Evolutionary conservation across 2,797 vertebrate species (phyloP), one percentile per base, ranked within the genome.

Genomic region (Sebastes itinus): DNA sequence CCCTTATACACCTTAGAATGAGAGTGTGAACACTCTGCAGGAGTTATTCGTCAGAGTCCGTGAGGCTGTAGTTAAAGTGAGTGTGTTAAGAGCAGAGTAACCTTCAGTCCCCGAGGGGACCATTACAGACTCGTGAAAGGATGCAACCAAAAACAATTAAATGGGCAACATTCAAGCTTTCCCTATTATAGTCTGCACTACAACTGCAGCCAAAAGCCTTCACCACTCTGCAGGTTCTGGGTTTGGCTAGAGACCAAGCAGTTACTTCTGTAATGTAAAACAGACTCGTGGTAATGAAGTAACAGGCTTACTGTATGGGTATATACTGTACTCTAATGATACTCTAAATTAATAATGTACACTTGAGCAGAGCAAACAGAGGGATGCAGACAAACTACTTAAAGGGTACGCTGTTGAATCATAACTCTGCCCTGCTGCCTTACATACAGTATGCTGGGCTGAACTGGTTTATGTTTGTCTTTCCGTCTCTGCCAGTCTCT

Each of bases 121-220:
- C 9, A 13, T 71, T 56, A 55, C 25, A 69, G n/a, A 77, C 61
- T 59, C 5, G 2, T 52, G 58, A 77, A 35, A 46, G 72, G 68
- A 80, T 87, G 69, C 67, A 82, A 72, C 79, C 68, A 64, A 80
- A 78, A 85, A 77, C 32, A 28, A 25, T 78, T 69, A 25, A 63
- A 83, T 80, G 61, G 20, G 46, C 42, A 79, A 75, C 69, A 25
- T 68, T 46, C 14, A 75, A 68, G 72, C 52, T 28, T 84, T 83
- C 14, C 86, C 77, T 83, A 55, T 85, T 92, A 80, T 81, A 88
- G 86, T 61, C 67, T 82, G 69, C 35, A 66, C 59, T 60, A 49
- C 38, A 79, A 9, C 77, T 59, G 67, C 62, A 86, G 73, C 68
- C 58, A 67, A 58, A 81, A 72, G 3, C 59, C 70, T 32, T 80